A percentile compares a stretch with the other conserved stretches of the same genome.
Evolutionary conservation across 2,113 vertebrate genomes (phyloP).

Genomic region (Oncorhynchus tshawytscha): DNA sequence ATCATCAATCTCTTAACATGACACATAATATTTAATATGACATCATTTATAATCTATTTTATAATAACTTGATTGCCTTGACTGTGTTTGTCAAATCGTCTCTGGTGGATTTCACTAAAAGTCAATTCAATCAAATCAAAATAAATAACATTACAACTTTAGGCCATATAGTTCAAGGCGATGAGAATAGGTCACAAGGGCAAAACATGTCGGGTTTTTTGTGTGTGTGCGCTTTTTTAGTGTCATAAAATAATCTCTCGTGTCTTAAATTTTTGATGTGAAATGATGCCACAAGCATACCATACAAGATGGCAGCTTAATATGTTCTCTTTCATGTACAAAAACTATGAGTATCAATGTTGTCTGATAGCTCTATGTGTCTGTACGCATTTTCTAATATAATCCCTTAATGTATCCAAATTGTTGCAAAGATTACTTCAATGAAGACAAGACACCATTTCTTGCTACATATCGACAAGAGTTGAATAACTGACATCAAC

Average conservation of each 20-base stretch:
- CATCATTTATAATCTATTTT: neutral
- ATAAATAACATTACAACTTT: constrained; percentile 3
- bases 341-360: no score
- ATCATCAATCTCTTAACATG: neutral
- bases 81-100: neutral
- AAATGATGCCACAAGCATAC: neutral
- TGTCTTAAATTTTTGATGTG: neutral
- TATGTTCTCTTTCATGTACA: no score
- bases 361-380: neutral
- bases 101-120: neutral
- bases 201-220: neutral
- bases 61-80: neutral
- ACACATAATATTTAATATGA: constrained; percentile 17
- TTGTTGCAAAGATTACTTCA: neutral
- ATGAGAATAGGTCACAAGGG: constrained; percentile 21
- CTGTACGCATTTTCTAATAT: neutral
- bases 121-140: neutral
- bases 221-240: neutral
- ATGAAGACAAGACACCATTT: constrained; percentile 14
- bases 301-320: no score
- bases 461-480: neutral
- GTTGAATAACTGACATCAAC: neutral
- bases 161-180: constrained; percentile 55
- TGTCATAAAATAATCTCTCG: neutral
- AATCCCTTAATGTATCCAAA: neutral